Evolutionary conservation across 1,140 invertebrate species (phyloP), one percentile per base, ranked within the genome.

Genomic region (Gonatopus flavifemur): DNA sequence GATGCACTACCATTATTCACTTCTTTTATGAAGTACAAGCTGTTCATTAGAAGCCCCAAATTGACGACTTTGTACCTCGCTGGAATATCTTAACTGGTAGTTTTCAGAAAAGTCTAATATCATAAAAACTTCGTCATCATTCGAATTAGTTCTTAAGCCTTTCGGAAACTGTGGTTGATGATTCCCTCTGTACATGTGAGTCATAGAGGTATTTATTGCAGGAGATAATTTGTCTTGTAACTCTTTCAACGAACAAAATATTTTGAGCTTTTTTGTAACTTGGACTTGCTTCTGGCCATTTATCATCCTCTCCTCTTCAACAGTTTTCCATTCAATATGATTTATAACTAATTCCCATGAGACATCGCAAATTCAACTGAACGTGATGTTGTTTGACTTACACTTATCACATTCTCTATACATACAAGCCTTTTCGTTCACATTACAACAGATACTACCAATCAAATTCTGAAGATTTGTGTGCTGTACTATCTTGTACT

Each of bases 91-190:
- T 19, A 49, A 57, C 2, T 19, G 42, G 35, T 57, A 57, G 49
- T 60, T 60, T 48, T 52, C 55, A 41, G 44, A 52, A 37, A 57
- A 61, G 25, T 61, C 55, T 15, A 61, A 51, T 10, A 54, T 31
- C 13, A 52, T 1, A 44, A 28, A 24, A 33, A 49, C 49, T 9
- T 57, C 47, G 38, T 57, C 30, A 10, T 19, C 12, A 9, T 30
- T 18, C 21, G 53, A 36, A 19, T 15, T n/a, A 4, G 49, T 13
- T 21, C 12, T 33, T 16, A 55, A 41, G 43, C 39, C 43, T 42
- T 40, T 43, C 9, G 39, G 39, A 28, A 20, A 10, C 6, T 41
- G 56, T 15, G 40, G 31, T 37, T 55, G 52, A 28, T 52, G 54
- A 41, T 19, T 43, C 22, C 49, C 53, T 45, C 39, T 56, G 13